phyloP scores from a whole-genome alignment of 2,888 invertebrate species.

The Spodoptera picta region DNA sequence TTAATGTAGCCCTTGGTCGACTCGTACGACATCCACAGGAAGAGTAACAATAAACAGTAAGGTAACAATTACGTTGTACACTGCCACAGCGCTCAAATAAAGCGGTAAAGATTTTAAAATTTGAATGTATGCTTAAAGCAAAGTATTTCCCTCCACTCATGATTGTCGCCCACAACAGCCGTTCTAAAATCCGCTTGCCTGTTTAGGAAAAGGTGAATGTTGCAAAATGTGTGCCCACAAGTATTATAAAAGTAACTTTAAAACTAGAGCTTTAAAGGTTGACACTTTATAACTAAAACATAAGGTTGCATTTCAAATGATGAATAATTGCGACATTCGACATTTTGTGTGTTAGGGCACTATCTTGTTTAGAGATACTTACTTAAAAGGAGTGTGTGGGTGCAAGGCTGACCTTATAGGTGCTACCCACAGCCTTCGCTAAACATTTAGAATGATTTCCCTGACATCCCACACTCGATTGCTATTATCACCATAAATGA shows the following conservation, averaged over 20 bases:
- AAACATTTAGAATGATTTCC: conserved; percentile 84
- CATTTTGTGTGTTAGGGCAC: conserved; percentile 46
- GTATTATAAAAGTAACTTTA: conserved; percentile 51
- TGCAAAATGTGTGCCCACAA: conserved; percentile 73
- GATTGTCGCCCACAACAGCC: conserved; percentile 77
- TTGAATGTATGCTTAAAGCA: conserved; percentile 50
- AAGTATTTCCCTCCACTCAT: conserved; percentile 71
- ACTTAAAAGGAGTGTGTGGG: conserved; percentile 85
- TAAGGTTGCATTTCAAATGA: conserved; percentile 56
- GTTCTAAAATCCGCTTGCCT: conserved; percentile 87
- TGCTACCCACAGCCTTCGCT: conserved; percentile 82
- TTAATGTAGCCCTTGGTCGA: too few species aligned
- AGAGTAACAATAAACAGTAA: too few species aligned
- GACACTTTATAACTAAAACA: conserved; percentile 12
- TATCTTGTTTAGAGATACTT: conserved; percentile 76
- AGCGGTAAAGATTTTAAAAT: conserved; percentile 35
- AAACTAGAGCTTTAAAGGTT: conserved; percentile 26
- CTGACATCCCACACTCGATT: conserved; percentile 78
- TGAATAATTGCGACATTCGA: conserved; percentile 48
- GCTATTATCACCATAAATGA: conserved; percentile 77
- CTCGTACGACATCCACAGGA: too few species aligned
- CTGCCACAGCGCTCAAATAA: too few species aligned
- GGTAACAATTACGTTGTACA: too few species aligned
- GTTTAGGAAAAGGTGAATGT: conserved; percentile 88
- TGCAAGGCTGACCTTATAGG: conserved; percentile 88